Evolutionary conservation across 2,113 vertebrate genomes (phyloP), one percentile per base, ranked within the genome.

Genomic region (Pitta sordida): DNA sequence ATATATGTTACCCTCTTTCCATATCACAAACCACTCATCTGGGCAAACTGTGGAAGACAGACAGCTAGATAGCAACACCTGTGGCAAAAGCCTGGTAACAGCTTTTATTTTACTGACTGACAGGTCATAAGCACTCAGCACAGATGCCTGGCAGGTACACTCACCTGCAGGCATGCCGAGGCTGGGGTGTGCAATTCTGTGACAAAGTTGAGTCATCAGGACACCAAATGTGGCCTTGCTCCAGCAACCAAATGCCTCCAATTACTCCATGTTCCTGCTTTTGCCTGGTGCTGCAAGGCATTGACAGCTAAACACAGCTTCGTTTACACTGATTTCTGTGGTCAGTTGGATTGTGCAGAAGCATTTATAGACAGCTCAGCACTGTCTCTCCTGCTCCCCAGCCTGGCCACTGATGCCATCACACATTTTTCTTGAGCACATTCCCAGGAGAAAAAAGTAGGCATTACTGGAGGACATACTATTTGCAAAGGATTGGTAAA

Each of bases 161-260:
- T 69, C 53, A 63, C 58, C 74, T 69, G 70, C 58, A 55, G 26
- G 55, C 49, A n/a, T 0, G 0, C 34, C 55, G 73, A 49, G 24
- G 32, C 60, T 10, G 32, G 34, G 2, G 8, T 7, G 39, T 4
- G 5, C 44, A 12, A 39, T 8, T 32, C 32, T 39, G 44, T 62
- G 74, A 43, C 58, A 30, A 43, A 84, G 46, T 37, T 19, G 44
- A 75, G 81, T 52, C 73, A 52, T 74, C 39, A 39, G 60, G 21
- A 41, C 29, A n/a, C 36, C 36, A 64, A 68, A n/a, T 1, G 9
- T 5, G 7, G 51, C 29, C 0, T 0, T 36, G 51, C 36, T 67
- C n/a, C 4, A 3, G 43, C 3, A 4, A 53, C 29, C 60, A 52
- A 58, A 48, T 3, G 14, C 24, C 39, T 36, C 22, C 4, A 2